phyloP scores from a whole-genome alignment of 2,888 invertebrate species.

The Xanthorhoe spadicearia region DNA sequence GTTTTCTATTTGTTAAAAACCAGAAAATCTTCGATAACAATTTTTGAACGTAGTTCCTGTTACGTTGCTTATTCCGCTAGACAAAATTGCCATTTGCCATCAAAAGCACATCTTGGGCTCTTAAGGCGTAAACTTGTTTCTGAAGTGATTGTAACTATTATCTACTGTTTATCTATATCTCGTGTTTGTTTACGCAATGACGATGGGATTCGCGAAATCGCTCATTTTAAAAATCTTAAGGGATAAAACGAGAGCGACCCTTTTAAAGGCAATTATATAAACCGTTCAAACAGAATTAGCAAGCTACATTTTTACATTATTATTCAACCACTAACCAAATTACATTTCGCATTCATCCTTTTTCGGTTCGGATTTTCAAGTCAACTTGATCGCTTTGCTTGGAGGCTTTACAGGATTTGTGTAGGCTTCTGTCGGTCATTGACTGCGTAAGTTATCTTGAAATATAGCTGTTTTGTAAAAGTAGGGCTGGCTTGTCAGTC shows the following conservation, averaged over 20 bases:
- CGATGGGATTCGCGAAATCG: neutral
- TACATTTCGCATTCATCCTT: slow-evolving; percentile 2
- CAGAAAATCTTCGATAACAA: too few relatives aligned
- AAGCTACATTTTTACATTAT: neutral
- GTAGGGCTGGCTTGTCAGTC: neutral
- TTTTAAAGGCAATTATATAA: too few relatives aligned
- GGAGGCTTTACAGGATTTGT: slow-evolving; percentile 14
- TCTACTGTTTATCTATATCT: too few relatives aligned
- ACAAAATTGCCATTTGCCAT: too few relatives aligned
- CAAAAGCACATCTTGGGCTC: too few relatives aligned
- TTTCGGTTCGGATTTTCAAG: slow-evolving; percentile 9
- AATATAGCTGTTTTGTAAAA: neutral
- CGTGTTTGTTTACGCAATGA: too few relatives aligned
- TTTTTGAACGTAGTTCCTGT: too few relatives aligned
- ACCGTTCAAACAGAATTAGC: neutral
- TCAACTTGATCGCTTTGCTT: slow-evolving; percentile 6
- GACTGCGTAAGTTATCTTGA: slow-evolving; percentile 13
- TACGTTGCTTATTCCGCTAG: too few relatives aligned
- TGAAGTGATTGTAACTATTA: too few relatives aligned
- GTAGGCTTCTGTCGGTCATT: slow-evolving; percentile 5
- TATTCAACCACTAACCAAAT: neutral
- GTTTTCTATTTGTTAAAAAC: too few relatives aligned
- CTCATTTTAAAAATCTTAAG: neutral
- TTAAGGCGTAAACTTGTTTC: too few relatives aligned
- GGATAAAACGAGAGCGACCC: neutral